phyloP scores from a whole-genome alignment of 2,888 invertebrate genomes.

The Leptopilina myrica region DNA sequence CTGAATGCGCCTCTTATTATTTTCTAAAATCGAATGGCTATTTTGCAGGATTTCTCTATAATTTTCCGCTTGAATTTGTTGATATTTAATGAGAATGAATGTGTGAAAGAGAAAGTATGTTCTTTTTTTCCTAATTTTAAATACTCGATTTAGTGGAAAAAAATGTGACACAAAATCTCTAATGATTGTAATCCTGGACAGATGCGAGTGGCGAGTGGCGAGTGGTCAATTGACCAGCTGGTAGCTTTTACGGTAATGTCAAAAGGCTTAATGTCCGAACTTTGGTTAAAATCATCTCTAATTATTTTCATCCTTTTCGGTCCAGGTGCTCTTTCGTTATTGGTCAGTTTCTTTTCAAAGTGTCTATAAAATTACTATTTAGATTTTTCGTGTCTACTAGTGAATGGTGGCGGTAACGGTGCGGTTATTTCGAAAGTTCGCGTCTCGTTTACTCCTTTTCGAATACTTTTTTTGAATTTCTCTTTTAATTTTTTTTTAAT shows the following conservation, averaged over 20 bases:
- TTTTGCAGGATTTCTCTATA: no score
- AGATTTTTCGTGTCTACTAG: background rate
- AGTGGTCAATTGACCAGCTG: constrained; percentile 32
- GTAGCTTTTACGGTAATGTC: constrained; percentile 4
- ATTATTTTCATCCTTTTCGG: constrained; percentile 52
- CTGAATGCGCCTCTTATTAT: no score
- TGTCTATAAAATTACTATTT: background rate
- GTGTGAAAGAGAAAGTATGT: background rate
- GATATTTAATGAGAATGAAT: background rate
- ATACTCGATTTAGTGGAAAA: background rate
- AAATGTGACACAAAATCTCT: constrained; percentile 4
- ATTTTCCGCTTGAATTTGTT: no score
- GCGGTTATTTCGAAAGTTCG: no score
- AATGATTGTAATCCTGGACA: constrained; percentile 56
- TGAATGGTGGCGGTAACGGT: no score
- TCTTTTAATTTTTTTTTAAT: no score
- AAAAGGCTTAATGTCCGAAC: constrained; percentile 10
- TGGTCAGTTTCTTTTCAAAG: constrained; percentile 24
- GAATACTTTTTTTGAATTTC: no score
- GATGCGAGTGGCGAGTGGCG: constrained; percentile 48
- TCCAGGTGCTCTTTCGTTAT: background rate
- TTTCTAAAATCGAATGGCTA: no score
- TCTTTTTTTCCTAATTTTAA: background rate
- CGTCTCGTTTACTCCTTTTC: no score
- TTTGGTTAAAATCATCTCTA: constrained; percentile 57